Evolutionary conservation across 2,888 invertebrate genomes (phyloP).

Genomic region (Cyrtodaria siliqua): DNA sequence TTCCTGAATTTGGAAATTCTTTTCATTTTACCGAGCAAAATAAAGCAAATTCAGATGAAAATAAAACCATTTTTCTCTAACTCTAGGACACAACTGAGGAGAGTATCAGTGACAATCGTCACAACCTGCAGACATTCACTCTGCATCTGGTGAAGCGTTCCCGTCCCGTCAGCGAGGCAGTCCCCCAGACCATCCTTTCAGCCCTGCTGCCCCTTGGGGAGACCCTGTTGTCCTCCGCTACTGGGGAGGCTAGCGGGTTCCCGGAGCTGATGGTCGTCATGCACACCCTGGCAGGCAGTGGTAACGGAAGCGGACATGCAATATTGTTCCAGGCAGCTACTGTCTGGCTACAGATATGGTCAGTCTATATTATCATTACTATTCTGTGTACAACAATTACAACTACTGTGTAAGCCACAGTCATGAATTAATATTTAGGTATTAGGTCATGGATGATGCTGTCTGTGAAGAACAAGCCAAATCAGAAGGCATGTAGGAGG

Average conservation of each 20-base stretch:
- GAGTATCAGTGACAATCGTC: conserved; percentile 90
- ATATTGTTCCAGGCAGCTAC: conserved; percentile 93
- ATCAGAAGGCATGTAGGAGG: too few species aligned
- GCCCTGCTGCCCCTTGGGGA: conserved; percentile 92
- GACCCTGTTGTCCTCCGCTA: conserved; percentile 87
- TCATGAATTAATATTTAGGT: too few species aligned
- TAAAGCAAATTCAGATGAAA: too few species aligned
- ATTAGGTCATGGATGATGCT: too few species aligned
- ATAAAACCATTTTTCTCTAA: too few species aligned
- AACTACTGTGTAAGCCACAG: too few species aligned
- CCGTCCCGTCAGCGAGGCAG: conserved; percentile 88
- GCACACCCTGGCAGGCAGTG: conserved; percentile 94
- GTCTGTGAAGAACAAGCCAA: too few species aligned
- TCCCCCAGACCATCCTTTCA: conserved; percentile 90
- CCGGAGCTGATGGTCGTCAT: conserved; percentile 92
- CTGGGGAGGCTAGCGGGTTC: conserved; percentile 86
- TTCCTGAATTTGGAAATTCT: too few species aligned
- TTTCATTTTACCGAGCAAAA: too few species aligned
- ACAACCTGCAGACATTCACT: conserved; percentile 90
- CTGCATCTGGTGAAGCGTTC: conserved; percentile 91
- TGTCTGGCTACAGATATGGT: conserved; percentile 90
- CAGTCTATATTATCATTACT: too few species aligned
- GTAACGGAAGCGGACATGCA: conserved; percentile 92
- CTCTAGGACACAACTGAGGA: conserved; percentile 76
- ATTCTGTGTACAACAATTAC: too few species aligned